A percentile compares a stretch with the other conserved stretches of the same genome.
Conservation (phyloP, 2,113 vertebrate species). For the Bucco capensis region DNA sequence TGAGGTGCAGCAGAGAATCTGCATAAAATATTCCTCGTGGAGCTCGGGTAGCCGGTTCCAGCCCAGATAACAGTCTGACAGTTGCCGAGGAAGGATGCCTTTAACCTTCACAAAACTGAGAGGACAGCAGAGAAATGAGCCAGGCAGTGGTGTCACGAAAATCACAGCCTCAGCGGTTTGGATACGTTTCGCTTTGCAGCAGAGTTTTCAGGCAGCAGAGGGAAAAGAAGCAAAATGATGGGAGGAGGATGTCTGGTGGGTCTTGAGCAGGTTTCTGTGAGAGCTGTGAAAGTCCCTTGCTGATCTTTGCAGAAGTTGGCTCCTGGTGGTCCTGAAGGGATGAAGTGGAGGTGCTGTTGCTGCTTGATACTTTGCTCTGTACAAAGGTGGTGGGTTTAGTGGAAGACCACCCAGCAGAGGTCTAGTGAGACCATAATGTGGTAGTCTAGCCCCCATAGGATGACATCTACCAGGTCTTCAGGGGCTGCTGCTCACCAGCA, state of each 20-base stretch:
- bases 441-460: background rate
- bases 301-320: background rate
- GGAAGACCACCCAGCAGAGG: background rate
- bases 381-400: background rate
- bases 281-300: background rate
- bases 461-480: background rate
- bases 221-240: background rate
- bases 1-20: background rate
- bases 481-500: fast-evolving
- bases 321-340: background rate
- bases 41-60: constrained; percentile 46
- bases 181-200: constrained; percentile 12
- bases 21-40: constrained; percentile 67
- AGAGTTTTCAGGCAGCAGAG: background rate
- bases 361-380: background rate
- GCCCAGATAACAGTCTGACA: constrained; percentile 69
- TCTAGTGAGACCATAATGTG: background rate
- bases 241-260: background rate
- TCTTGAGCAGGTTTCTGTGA: background rate
- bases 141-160: constrained; percentile 54
- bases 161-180: constrained; percentile 61
- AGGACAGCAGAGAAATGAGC: constrained; percentile 71
- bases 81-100: constrained; percentile 60
- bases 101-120: constrained; percentile 71
- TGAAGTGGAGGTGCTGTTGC: background rate